Conservation (phyloP, 2,113 vertebrate genomes). For the Mustelus asterias region DNA sequence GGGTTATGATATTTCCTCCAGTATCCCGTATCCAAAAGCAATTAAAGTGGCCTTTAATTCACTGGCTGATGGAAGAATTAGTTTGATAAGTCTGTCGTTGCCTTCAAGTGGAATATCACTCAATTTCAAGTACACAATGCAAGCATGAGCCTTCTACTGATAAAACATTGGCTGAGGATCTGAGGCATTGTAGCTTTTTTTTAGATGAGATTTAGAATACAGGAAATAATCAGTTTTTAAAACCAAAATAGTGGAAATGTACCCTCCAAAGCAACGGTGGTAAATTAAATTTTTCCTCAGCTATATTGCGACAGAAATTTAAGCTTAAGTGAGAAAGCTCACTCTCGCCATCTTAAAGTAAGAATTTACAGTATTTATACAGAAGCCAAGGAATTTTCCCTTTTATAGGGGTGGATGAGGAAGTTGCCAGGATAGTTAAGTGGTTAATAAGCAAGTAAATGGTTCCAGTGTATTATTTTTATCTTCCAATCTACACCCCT, state of each 20-base stretch:
- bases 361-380: background rate
- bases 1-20: background rate
- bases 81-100: background rate
- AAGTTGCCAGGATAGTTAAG: background rate
- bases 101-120: background rate
- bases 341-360: background rate
- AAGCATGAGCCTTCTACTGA: background rate
- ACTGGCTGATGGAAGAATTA: background rate
- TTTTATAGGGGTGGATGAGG: background rate
- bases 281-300: background rate
- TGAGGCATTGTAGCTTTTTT: background rate
- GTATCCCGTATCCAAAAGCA: background rate
- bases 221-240: background rate
- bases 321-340: background rate
- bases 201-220: background rate
- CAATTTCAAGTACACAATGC: background rate
- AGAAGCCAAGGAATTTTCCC: background rate
- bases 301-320: background rate
- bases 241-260: background rate
- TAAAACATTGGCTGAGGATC: background rate
- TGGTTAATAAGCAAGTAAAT: background rate
- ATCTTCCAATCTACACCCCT: background rate
- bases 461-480: background rate
- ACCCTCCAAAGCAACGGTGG: background rate
- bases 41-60: background rate